Evolutionary conservation across 2,888 invertebrate genomes (phyloP), one percentile per base, ranked within the genome.

Genomic region (Drosophila macrothrix): DNA sequence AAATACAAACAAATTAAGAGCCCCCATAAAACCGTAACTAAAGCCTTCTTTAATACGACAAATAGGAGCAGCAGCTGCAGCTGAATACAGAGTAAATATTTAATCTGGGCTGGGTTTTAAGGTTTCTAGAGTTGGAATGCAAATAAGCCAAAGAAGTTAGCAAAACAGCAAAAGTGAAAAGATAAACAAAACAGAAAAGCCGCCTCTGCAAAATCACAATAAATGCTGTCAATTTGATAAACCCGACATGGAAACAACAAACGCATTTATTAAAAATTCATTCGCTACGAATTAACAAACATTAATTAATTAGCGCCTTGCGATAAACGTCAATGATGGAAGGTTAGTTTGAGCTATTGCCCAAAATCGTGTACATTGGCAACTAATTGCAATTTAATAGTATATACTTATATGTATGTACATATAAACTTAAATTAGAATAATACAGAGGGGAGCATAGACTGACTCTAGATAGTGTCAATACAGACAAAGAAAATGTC

Each of bases 221-320:
- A 74, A 79, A 76, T 56, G 35, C 63, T 64, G 80, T 66, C 67
- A 76, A 79, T 80, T 68, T 29, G 69, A 67, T 69, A 66, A 76
- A 64, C 54, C 46, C 55, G 41, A 58, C 50, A n/a, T 12, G 37
- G 37, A 56, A 56, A 29, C 14, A 41, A 22, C n/a, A 43, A 54
- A 28, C 37, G 19, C 22, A 62, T 46, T 70, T 69, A 61, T 72
- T 61, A 28, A 50, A 80, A 67, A 80, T 58, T 73, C 54, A 80
- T 68, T 73, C 55, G 22, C 14, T 49, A 63, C 60, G 10, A 76
- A 80, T 76, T 78, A 72, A 39, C 66, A 52, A 50, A 28, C 61
- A 35, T 50, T 28, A 77, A 77, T 69, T 77, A 69, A 77, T 79
- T 79, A 79, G 59, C 77, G 49, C 52, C 22, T 49, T 56, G 53